Evolutionary conservation across 2,888 invertebrate species (phyloP).

Genomic region (Pristionchus entomophagus): DNA sequence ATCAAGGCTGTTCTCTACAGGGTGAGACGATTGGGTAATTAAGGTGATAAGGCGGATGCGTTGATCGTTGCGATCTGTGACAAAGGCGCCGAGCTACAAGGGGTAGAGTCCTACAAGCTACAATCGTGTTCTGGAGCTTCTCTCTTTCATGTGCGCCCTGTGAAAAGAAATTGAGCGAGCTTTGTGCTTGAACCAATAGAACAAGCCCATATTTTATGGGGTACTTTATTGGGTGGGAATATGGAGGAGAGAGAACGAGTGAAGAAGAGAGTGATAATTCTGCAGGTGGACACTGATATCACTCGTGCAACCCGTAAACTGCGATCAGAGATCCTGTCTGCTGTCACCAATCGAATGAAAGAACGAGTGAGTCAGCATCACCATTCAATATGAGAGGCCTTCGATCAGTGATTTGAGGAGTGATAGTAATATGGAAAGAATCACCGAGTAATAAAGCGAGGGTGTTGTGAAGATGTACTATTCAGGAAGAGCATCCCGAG

Average conservation of each 20-base stretch:
- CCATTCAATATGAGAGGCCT: no score
- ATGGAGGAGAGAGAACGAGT: no score
- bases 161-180: no score
- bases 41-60: not conserved
- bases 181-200: no score
- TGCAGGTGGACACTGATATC: conserved; percentile 5
- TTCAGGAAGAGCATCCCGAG: not conserved
- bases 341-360: conserved; percentile 3
- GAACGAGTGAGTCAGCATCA: conserved; percentile 9
- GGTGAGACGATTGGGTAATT: not conserved
- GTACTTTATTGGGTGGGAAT: no score
- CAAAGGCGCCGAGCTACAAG: not conserved
- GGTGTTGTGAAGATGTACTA: no score
- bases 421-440: not conserved
- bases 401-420: not conserved
- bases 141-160: not conserved
- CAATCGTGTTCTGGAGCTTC: not conserved
- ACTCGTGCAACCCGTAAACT: not conserved
- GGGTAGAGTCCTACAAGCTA: not conserved
- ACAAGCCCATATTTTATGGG: not conserved
- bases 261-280: not conserved
- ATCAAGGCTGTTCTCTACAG: conserved; percentile 38
- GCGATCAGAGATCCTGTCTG: not conserved
- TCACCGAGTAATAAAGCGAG: no score
- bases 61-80: not conserved